phyloP scores from a whole-genome alignment of 2,113 vertebrate genomes.

The Azemiops feae region DNA sequence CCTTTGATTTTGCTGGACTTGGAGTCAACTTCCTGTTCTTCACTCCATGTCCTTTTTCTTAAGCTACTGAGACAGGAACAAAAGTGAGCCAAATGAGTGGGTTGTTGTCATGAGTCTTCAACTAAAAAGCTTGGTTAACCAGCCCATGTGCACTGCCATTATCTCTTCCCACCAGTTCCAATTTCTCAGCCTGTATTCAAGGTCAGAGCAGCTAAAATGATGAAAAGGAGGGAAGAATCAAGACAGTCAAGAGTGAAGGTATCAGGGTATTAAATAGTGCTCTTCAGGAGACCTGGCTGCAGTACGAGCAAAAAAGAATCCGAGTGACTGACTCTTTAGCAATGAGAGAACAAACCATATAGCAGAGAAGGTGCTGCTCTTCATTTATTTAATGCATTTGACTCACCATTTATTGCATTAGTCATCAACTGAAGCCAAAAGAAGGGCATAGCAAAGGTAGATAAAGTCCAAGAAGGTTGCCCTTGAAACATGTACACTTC shows the following conservation, averaged over 20 bases:
- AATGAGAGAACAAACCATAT: neutral
- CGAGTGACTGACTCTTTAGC: neutral
- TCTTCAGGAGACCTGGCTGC: neutral
- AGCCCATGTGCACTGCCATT: neutral
- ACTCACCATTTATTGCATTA: neutral
- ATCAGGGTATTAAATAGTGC: neutral
- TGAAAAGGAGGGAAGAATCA: neutral
- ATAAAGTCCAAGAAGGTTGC: neutral
- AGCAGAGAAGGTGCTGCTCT: neutral
- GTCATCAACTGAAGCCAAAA: neutral
- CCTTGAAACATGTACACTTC: neutral
- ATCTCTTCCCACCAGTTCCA: neutral
- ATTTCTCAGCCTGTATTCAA: neutral
- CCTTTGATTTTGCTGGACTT: neutral
- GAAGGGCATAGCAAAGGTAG: neutral
- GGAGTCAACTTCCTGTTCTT: neutral
- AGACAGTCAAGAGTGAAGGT: neutral
- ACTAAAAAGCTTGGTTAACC: neutral
- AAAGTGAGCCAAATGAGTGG: neutral
- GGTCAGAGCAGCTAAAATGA: neutral
- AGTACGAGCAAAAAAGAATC: neutral
- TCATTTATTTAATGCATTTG: neutral
- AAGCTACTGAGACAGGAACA: neutral
- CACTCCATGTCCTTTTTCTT: neutral
- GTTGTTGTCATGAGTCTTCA: neutral